Conservation (phyloP, 2,113 vertebrate species). For the Pachypanchax playfairii region DNA sequence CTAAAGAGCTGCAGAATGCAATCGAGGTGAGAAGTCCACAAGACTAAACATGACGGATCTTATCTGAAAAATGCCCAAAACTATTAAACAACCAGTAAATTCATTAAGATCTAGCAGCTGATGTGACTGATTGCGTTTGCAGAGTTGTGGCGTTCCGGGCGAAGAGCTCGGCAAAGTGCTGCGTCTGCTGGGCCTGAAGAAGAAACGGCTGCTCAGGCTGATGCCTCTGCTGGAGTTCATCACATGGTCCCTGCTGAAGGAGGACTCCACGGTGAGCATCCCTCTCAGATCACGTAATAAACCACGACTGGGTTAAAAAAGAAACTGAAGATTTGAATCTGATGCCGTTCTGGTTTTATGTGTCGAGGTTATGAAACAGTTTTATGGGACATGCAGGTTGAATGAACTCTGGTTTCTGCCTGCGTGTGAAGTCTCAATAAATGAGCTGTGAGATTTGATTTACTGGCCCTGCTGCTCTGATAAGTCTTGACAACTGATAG, state of each 20-base stretch:
- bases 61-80: too few relatives aligned
- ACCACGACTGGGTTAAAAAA: too few relatives aligned
- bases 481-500: neutral
- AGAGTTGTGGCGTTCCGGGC: slow-evolving; percentile 75
- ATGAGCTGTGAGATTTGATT: neutral
- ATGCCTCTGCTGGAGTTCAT: slow-evolving; percentile 82
- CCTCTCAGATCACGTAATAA: too few relatives aligned
- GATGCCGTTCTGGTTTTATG: too few relatives aligned
- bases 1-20: slow-evolving; percentile 73
- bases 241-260: slow-evolving; percentile 81
- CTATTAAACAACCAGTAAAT: too few relatives aligned
- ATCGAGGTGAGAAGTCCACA: slow-evolving; percentile 67
- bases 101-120: too few relatives aligned
- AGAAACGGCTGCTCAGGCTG: slow-evolving; percentile 69
- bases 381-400: neutral
- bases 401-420: slow-evolving; percentile 26
- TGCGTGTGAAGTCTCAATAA: neutral
- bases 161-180: slow-evolving; percentile 69
- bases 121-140: neutral
- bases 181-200: slow-evolving; percentile 70
- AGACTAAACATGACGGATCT: too few relatives aligned
- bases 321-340: too few relatives aligned
- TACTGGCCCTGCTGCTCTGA: neutral
- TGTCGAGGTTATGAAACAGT: neutral
- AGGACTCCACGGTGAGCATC: slow-evolving; percentile 72